Evolutionary conservation across 2,888 invertebrate species (phyloP), one percentile per base, ranked within the genome.

Genomic region (Pterostichus madidus): DNA sequence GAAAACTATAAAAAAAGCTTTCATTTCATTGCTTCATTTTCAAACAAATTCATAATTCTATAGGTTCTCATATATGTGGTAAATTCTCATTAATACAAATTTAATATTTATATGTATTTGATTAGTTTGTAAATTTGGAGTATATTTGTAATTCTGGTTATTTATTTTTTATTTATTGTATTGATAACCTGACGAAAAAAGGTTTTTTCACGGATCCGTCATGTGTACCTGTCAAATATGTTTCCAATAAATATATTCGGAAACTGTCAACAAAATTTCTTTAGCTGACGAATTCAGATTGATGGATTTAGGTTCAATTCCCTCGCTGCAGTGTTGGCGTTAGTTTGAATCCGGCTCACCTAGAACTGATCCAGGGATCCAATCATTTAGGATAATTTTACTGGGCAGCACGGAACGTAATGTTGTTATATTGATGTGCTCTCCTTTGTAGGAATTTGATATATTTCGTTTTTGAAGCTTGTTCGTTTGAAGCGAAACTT

Each of bases 401-500:
- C 61, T 5, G 31, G 17, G 32, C 32, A 61, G 61, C 39, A 35
- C 11, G 32, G n/a, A 10, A n/a, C 10, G 61, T 11, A 61, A 32
- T 32, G 61, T 35, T 31, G 32, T 61, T 61, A 61, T 61, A 61
- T 32, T 10, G 24, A 17, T 24, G 56, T 13, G 6, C 56, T 56
- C 24, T 56, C 10, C 8, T 56, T 56, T 56, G 39, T 39, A 39
- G 24, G 56, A 56, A 56, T 56, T 56, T 56, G 56, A 56, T 56
- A 56, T 0, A 56, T 24, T 56, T 56, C 24, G 24, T 56, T 56
- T 17, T 2, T 10, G 17, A 56, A 56, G 17, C 56, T 39, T 8
- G 6, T 15, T 13, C 56, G 56, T 56, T 56, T 56, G 56, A 56
- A 56, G 56, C 5, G 56, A 56, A 56, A 56, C 56, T 56, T 56